Evolutionary conservation across 1,140 invertebrate species (phyloP).

Genomic region (Cotesia chilonis): DNA sequence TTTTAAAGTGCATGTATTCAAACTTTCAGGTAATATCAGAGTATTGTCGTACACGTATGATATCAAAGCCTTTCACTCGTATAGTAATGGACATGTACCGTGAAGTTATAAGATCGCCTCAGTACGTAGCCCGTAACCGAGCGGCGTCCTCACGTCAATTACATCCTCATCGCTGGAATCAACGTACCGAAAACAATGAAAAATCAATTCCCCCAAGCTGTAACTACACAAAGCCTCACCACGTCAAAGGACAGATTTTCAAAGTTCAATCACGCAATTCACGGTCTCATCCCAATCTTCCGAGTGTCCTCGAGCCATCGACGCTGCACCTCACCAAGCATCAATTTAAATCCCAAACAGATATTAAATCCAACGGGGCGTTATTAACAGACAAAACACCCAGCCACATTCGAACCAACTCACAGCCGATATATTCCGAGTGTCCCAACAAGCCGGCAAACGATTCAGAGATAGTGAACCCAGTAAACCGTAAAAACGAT

Average conservation of each 20-base stretch:
- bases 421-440: conserved; percentile 45
- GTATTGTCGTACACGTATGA: conserved; percentile 67
- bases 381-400: conserved; percentile 13
- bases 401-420: conserved; percentile 45
- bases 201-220: conserved; percentile 34
- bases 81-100: conserved; percentile 72
- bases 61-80: conserved; percentile 70
- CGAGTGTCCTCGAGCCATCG: conserved; percentile 44
- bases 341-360: conserved; percentile 56
- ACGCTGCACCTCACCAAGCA: conserved; percentile 39
- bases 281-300: conserved; percentile 60
- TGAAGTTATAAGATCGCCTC: conserved; percentile 63
- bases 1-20: conserved; percentile 16
- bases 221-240: conserved; percentile 46
- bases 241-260: conserved; percentile 51
- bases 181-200: conserved; percentile 29
- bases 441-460: conserved; percentile 14
- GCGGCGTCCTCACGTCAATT: conserved; percentile 27
- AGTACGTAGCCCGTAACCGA: conserved; percentile 56
- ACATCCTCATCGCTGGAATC: conserved; percentile 38
- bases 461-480: background rate
- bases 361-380: conserved; percentile 45
- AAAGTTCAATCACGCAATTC: conserved; percentile 60
- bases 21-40: conserved; percentile 69
- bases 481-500: conserved; percentile 36